phyloP scores from a whole-genome alignment of 2,797 vertebrate species.

The Erpetoichthys calabaricus region DNA sequence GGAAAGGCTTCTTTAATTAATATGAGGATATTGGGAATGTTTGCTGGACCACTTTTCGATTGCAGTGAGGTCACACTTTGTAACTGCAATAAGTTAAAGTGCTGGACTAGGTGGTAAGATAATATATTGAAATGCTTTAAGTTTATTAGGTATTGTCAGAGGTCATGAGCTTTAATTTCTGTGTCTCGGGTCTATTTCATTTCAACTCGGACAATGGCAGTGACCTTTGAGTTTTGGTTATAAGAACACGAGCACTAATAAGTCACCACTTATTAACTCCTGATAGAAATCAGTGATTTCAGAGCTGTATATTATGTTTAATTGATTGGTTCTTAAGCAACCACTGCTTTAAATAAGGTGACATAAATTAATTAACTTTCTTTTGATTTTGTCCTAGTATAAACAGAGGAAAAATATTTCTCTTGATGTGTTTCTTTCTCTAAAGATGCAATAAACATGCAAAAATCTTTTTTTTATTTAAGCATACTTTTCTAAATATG shows the following conservation, averaged over 20 bases:
- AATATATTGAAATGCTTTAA: constrained; percentile 50
- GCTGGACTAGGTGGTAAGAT: constrained; percentile 35
- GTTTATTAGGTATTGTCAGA: constrained; percentile 62
- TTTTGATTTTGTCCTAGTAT: too few species aligned
- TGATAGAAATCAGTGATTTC: neutral
- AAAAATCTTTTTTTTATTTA: too few species aligned
- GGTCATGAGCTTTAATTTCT: constrained; percentile 53
- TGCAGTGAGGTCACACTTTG: constrained; percentile 39
- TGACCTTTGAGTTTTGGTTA: constrained; percentile 33
- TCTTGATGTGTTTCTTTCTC: too few species aligned
- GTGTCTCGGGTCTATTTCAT: constrained; percentile 32
- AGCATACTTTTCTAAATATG: too few species aligned
- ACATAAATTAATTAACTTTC: too few species aligned
- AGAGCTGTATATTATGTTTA: neutral
- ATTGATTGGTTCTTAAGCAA: too few species aligned
- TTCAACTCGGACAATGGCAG: constrained; percentile 14
- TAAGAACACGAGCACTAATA: neutral
- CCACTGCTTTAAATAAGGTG: too few species aligned
- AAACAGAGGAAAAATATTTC: too few species aligned
- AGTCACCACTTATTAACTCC: neutral
- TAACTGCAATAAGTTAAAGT: constrained; percentile 50
- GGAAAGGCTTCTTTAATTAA: constrained; percentile 11
- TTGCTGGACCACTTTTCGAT: constrained; percentile 27
- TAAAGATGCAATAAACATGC: too few species aligned
- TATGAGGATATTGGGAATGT: constrained; percentile 24